Evolutionary conservation across 2,113 vertebrate species (phyloP).

Genomic region (Pygoscelis adeliae): DNA sequence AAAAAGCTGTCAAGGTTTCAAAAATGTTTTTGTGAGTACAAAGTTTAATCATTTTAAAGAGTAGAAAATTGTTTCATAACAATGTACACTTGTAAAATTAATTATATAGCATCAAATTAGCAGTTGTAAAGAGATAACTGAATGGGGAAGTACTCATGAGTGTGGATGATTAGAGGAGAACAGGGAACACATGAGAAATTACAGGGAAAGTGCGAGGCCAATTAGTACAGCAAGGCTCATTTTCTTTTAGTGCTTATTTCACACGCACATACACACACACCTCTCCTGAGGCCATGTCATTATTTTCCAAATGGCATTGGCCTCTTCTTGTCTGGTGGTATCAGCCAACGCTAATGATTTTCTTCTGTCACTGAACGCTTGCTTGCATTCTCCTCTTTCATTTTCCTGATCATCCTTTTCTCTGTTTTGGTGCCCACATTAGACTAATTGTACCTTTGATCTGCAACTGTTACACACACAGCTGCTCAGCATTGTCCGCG

Average conservation of each 20-base stretch:
- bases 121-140: slow-evolving; percentile 53
- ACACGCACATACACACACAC: slow-evolving; percentile 32
- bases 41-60: slow-evolving; percentile 39
- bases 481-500: not conserved
- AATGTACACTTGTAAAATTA: slow-evolving; percentile 57
- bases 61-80: slow-evolving; percentile 53
- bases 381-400: slow-evolving; percentile 40
- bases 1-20: not conserved
- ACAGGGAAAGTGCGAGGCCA: slow-evolving; percentile 37
- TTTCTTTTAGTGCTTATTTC: slow-evolving; percentile 64
- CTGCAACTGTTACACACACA: slow-evolving; percentile 20
- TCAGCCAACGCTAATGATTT: slow-evolving; percentile 30
- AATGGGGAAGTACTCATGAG: slow-evolving; percentile 37
- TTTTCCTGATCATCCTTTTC: slow-evolving; percentile 47
- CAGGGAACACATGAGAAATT: slow-evolving; percentile 56
- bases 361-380: slow-evolving; percentile 11
- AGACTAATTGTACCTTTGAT: slow-evolving; percentile 57
- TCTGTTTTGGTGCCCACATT: slow-evolving; percentile 48
- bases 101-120: slow-evolving; percentile 54
- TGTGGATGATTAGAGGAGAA: slow-evolving; percentile 47
- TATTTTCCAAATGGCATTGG: slow-evolving; percentile 55
- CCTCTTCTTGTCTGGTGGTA: slow-evolving; percentile 36
- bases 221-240: slow-evolving; percentile 58
- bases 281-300: slow-evolving; percentile 58
- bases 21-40: not conserved